Evolutionary conservation across 2,888 invertebrate genomes (phyloP), one percentile per base, ranked within the genome.

Genomic region (Eupithecia subumbrata): DNA sequence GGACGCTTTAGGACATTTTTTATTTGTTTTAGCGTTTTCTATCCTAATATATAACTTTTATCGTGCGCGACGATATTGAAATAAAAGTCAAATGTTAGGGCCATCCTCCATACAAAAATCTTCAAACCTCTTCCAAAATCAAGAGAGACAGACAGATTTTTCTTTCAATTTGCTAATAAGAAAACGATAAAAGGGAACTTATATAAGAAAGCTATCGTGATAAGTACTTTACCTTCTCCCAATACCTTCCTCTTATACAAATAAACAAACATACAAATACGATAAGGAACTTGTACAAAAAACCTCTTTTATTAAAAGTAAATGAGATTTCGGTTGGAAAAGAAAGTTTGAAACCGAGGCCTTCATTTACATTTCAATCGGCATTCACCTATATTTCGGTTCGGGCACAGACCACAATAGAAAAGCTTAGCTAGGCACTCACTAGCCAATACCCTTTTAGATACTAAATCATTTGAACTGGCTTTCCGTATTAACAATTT

Each of bases 301-400:
- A 84, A 79, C 72, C 79, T 84, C 83, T 80, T 85, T 84, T 86
- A 87, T 87, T 85, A 86, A 86, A 88, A 87, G 84, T 85, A 87
- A 87, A 88, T 85, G 84, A 86, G 86, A 87, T 87, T 87, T 85
- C 80, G 83, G 82, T 80, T 79, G 81, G 79, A 82, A 85, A 85
- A 83, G 83, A 85, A 87, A 88, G 84, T 88, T 89, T 85, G 86
- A 86, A 90, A 91, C 88, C 87, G 88, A 88, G 84, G 88, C 87
- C 88, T 85, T 91, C 89, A 93, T 93, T 93, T 93, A 87, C 91
- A 93, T 93, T 91, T 94, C 94, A 93, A 94, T 94, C 90, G 91
- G 85, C 88, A 88, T 88, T 89, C 75, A 90, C 89, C 90, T 90
- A 89, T 89, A 89, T 84, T 88, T 88, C 84, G 80, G 85, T 86